Conservation (phyloP, 2,888 invertebrate species). For the Meliscaeva auricollis region DNA sequence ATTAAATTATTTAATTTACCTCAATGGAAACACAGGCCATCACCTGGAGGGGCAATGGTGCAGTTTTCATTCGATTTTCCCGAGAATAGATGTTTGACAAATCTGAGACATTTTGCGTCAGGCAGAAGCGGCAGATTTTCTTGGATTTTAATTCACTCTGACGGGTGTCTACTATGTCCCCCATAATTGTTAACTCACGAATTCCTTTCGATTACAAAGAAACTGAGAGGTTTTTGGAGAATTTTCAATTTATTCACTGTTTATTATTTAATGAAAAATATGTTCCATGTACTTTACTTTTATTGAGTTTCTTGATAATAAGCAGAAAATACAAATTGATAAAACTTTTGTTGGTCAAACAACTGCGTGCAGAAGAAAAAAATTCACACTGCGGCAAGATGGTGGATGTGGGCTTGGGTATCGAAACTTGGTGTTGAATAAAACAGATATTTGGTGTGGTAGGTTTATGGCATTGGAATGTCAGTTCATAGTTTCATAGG, state of each 20-base stretch:
- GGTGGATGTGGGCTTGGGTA: slow-evolving; percentile 78
- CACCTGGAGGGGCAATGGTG: slow-evolving; percentile 90
- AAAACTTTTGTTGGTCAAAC: background rate
- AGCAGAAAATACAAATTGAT: slow-evolving; percentile 16
- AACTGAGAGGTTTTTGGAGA: background rate
- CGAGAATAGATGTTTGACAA: slow-evolving; percentile 88
- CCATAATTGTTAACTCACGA: slow-evolving; percentile 23
- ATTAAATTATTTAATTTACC: slow-evolving; percentile 85
- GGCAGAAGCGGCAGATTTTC: slow-evolving; percentile 91
- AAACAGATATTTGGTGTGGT: slow-evolving; percentile 13
- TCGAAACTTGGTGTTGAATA: slow-evolving; percentile 63
- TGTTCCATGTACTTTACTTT: background rate
- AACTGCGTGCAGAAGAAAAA: slow-evolving; percentile 53
- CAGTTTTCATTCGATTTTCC: slow-evolving; percentile 85
- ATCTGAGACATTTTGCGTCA: slow-evolving; percentile 86
- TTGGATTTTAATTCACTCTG: slow-evolving; percentile 85
- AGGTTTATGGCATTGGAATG: slow-evolving; percentile 25
- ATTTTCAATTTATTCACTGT: background rate
- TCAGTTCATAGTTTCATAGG: background rate
- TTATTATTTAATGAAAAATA: background rate
- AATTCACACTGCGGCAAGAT: slow-evolving; percentile 69
- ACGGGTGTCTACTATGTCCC: slow-evolving; percentile 62
- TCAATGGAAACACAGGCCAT: slow-evolving; percentile 91
- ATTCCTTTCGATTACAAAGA: background rate
- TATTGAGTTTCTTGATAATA: background rate